Evolutionary conservation across 2,797 vertebrate genomes (phyloP).

Genomic region (Dallia pectoralis): DNA sequence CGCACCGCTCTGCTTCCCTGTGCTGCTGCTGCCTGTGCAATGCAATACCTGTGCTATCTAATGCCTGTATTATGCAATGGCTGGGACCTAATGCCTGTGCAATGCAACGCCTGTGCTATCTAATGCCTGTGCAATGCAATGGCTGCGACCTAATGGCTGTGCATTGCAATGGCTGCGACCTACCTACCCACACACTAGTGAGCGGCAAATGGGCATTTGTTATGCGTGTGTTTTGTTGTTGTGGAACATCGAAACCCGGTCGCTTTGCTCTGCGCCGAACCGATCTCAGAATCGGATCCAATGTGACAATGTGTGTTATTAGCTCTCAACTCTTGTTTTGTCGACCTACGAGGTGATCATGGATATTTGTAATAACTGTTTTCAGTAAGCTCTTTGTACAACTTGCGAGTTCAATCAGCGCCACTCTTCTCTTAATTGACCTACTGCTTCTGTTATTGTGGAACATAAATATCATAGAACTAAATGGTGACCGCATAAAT

Average conservation of each 20-base stretch:
- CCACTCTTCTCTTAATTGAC: not conserved
- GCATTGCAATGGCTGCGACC: slow-evolving; percentile 58
- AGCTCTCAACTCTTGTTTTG: not conserved
- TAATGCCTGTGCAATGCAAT: too few species aligned
- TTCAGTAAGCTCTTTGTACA: not conserved
- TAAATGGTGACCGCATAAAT: slow-evolving; percentile 18
- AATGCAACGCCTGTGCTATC: too few species aligned
- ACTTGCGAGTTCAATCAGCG: not conserved
- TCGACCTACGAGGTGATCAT: not conserved
- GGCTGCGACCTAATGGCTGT: too few species aligned
- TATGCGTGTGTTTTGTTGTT: not conserved
- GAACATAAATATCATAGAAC: not conserved
- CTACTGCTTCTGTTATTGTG: not conserved
- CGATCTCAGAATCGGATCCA: not conserved
- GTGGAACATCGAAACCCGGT: not conserved
- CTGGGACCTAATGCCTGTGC: too few species aligned
- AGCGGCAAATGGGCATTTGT: slow-evolving; percentile 13
- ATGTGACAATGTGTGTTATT: not conserved
- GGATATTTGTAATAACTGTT: not conserved
- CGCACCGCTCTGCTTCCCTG: slow-evolving; percentile 54
- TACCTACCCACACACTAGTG: not conserved
- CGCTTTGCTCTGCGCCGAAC: not conserved
- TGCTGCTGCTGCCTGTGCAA: too few species aligned
- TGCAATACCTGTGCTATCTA: too few species aligned
- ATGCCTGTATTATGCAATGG: too few species aligned